Evolutionary conservation across 2,888 invertebrate species (phyloP).

Genomic region (Dioctria rufipes): DNA sequence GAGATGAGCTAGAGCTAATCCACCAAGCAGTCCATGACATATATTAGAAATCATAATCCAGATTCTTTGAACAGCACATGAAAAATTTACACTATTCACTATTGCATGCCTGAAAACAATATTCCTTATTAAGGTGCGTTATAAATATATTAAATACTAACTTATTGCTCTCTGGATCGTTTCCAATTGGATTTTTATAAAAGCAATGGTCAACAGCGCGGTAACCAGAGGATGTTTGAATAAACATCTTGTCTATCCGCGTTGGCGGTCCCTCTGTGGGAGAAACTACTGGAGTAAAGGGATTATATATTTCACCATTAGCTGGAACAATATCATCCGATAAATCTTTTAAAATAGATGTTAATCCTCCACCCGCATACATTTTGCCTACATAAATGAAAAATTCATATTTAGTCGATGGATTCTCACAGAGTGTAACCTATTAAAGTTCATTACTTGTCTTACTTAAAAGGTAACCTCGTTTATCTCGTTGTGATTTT

Average conservation of each 20-base stretch:
- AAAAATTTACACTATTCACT: conserved; percentile 68
- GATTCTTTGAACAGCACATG: conserved; percentile 72
- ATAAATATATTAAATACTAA: conserved; percentile 52
- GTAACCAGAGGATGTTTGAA: conserved; percentile 72
- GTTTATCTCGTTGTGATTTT: conserved; percentile 70
- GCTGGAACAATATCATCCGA: conserved; percentile 71
- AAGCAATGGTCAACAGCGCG: conserved; percentile 71
- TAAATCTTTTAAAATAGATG: conserved; percentile 70
- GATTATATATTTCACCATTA: conserved; percentile 71
- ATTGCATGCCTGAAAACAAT: conserved; percentile 64
- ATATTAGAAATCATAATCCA: conserved; percentile 74
- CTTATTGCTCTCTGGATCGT: conserved; percentile 63
- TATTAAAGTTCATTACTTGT: conserved; percentile 60
- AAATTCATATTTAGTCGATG: conserved; percentile 1
- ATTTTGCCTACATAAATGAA: conserved; percentile 30
- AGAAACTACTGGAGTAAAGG: conserved; percentile 72
- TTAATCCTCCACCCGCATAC: conserved; percentile 66
- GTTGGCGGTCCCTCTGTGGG: conserved; percentile 70
- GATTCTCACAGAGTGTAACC: not conserved
- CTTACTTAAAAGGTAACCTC: conserved; percentile 70
- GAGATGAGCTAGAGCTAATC: conserved; percentile 71
- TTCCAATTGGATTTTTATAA: conserved; percentile 69
- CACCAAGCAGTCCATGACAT: conserved; percentile 75
- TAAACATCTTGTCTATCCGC: conserved; percentile 71
- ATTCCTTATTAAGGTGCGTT: not conserved